Conservation (phyloP, 2,888 invertebrate genomes). For the Amiota mariae region DNA sequence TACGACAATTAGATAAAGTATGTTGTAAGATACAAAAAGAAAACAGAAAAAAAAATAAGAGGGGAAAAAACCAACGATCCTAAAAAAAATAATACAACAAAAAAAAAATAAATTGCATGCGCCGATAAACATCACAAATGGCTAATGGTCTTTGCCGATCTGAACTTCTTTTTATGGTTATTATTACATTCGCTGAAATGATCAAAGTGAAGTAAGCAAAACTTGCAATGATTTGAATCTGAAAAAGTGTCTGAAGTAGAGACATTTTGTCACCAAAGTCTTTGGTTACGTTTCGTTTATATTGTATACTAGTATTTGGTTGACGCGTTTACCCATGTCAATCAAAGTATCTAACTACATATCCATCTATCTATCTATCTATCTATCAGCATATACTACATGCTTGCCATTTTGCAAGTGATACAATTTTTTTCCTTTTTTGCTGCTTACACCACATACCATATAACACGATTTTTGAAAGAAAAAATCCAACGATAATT, state of each 20-base stretch:
- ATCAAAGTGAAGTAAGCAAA: background rate
- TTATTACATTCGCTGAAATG: background rate
- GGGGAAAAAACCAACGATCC: background rate
- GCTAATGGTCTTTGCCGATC: conserved; percentile 37
- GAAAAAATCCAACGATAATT: background rate
- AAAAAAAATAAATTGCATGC: conserved; percentile 55
- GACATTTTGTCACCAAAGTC: conserved; percentile 18
- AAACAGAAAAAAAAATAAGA: no score
- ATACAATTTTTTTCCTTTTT: background rate
- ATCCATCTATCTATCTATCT: no score
- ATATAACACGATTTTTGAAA: background rate
- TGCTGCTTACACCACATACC: background rate
- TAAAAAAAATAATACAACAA: background rate
- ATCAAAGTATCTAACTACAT: background rate
- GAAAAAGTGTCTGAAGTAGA: background rate
- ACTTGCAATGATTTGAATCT: conserved; percentile 19
- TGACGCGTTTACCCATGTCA: conserved; percentile 13
- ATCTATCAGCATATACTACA: background rate
- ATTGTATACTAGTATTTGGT: background rate
- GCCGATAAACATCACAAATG: conserved; percentile 49
- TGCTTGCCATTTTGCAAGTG: background rate
- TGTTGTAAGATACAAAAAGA: background rate
- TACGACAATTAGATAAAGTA: conserved; percentile 24
- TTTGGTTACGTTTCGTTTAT: background rate
- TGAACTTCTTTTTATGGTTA: conserved; percentile 24